These are phyloP conservation scores for Euwallacea similis DNA, from an alignment of 1,140 invertebrate genomes.

Conservation along the genomic window DNA sequence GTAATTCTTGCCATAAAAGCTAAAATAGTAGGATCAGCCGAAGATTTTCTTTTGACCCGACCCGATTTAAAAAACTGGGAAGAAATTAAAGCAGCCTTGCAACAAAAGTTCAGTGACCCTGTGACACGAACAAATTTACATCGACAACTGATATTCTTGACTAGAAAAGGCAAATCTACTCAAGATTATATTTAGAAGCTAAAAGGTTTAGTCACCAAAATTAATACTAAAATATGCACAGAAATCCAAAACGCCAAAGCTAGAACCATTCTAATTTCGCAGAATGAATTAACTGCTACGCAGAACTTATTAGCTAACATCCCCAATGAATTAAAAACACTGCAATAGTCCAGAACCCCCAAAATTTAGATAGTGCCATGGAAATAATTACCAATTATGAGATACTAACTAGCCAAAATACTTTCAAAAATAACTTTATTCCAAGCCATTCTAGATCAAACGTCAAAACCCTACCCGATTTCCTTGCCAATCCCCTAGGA, in stretches of 20 bases:
- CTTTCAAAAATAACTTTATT: conserved; percentile 13
- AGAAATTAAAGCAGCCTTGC: conserved; percentile 22
- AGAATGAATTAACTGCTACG: background rate
- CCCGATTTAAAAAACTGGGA: conserved; percentile 24
- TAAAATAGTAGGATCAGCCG: conserved; percentile 12
- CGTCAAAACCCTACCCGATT: no score
- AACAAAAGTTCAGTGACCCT: conserved; percentile 26
- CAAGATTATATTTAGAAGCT: background rate
- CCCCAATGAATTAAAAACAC: background rate
- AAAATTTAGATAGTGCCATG: conserved; percentile 7
- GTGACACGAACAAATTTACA: conserved; percentile 14
- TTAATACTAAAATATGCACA: background rate
- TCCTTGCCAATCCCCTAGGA: no score
- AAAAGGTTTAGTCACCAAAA: background rate
- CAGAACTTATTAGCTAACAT: background rate
- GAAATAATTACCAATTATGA: conserved; percentile 14
- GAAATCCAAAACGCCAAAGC: background rate
- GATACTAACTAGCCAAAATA: conserved; percentile 11
- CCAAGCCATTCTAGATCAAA: background rate
- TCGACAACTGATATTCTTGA: conserved; percentile 14
- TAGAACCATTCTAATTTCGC: background rate
- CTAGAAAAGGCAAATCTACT: background rate
- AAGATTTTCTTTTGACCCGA: conserved; percentile 24
- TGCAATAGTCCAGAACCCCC: conserved; percentile 7
- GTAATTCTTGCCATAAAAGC: conserved; percentile 25